phyloP scores from a whole-genome alignment of 2,888 invertebrate species.

The Drosophila buzzatii region DNA sequence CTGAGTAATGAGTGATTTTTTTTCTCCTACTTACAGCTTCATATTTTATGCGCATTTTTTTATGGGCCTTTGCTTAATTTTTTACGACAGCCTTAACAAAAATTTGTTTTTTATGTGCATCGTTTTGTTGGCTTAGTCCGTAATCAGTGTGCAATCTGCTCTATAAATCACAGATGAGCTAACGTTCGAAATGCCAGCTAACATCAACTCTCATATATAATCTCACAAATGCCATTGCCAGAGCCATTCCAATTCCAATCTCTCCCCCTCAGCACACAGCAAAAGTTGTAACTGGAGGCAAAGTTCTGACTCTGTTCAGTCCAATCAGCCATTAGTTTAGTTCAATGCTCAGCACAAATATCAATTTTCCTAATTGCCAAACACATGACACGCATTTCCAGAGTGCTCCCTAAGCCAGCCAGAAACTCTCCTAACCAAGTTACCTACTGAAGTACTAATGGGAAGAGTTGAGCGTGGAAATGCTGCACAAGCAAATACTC shows the following conservation, averaged over 20 bases:
- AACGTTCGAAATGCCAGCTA: slow-evolving; percentile 1
- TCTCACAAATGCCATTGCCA: slow-evolving; percentile 14
- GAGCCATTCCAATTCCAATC: too few species aligned
- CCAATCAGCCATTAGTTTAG: slow-evolving; percentile 24
- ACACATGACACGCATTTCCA: slow-evolving; percentile 21
- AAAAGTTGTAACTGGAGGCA: neutral
- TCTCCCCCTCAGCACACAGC: neutral
- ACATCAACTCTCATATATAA: slow-evolving; percentile 17
- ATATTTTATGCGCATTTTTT: slow-evolving; percentile 36
- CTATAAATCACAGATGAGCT: slow-evolving; percentile 28
- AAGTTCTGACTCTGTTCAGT: slow-evolving; percentile 8
- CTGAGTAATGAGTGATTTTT: slow-evolving; percentile 33
- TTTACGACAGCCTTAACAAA: slow-evolving; percentile 14
- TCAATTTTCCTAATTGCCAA: slow-evolving; percentile 59
- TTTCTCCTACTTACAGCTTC: slow-evolving; percentile 5
- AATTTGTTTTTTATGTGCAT: slow-evolving; percentile 1
- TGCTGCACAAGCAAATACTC: neutral
- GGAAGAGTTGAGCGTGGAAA: neutral
- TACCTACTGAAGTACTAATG: slow-evolving; percentile 9
- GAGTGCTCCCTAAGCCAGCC: slow-evolving; percentile 4
- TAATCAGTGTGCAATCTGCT: slow-evolving; percentile 16
- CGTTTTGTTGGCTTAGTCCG: slow-evolving; percentile 2
- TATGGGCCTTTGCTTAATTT: slow-evolving; percentile 29
- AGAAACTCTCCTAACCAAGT: slow-evolving; percentile 14
- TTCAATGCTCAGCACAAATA: slow-evolving; percentile 38